phyloP scores from a whole-genome alignment of 2,797 vertebrate genomes.

The Gobionotothen gibberifrons region DNA sequence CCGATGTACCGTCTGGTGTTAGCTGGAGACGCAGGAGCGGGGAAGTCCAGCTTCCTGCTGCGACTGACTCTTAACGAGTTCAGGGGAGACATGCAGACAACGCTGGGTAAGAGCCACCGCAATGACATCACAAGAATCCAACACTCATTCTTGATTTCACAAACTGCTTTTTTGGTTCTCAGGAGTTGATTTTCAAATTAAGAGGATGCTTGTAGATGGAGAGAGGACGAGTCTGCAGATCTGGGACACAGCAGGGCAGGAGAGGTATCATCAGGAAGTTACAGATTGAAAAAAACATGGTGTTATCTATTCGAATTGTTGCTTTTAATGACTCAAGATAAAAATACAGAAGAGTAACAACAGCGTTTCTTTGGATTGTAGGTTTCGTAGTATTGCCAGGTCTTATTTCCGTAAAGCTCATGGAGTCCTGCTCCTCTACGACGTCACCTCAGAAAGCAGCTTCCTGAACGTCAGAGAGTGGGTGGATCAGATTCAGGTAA shows the following conservation, averaged over 20 bases:
- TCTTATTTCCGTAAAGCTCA: conserved; percentile 87
- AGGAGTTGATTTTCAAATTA: conserved; percentile 88
- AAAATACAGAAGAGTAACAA: conserved; percentile 9
- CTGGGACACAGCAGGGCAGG: conserved; percentile 87
- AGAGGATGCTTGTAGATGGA: conserved; percentile 86
- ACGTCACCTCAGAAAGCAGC: conserved; percentile 84
- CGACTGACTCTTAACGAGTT: conserved; percentile 81
- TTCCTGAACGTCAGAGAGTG: conserved; percentile 84
- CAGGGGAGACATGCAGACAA: conserved; percentile 81
- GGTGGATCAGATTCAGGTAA: conserved; percentile 86
- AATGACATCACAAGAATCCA: conserved; percentile 3
- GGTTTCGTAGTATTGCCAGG: conserved; percentile 83
- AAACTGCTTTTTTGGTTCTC: conserved; percentile 15
- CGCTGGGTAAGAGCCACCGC: conserved; percentile 73
- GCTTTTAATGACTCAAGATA: background rate
- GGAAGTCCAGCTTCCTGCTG: conserved; percentile 87
- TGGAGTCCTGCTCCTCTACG: conserved; percentile 82
- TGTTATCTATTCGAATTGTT: background rate
- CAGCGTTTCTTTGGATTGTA: conserved; percentile 29
- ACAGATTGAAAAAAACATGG: background rate
- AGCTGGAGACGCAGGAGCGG: conserved; percentile 78
- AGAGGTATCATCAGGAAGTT: conserved; percentile 74
- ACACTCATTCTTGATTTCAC: conserved; percentile 7
- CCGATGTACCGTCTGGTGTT: conserved; percentile 82
- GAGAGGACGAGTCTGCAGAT: conserved; percentile 84